Evolutionary conservation across 1,140 invertebrate genomes (phyloP).

Genomic region (Achatina immaculata): DNA sequence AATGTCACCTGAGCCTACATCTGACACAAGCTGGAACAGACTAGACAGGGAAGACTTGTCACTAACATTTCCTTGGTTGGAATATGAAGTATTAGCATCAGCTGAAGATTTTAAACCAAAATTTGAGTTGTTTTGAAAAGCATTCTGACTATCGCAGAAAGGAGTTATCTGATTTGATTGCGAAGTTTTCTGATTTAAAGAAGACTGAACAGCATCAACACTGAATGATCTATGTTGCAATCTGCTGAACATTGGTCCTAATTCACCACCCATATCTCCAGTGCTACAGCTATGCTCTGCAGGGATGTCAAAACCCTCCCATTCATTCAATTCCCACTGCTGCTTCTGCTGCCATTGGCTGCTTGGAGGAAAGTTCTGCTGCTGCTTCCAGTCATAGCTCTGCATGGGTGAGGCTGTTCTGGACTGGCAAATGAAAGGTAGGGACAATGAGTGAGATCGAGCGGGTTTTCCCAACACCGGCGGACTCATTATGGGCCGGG

Average conservation of each 20-base stretch:
- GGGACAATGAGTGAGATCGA: background rate
- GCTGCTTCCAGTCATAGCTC: constrained; percentile 17
- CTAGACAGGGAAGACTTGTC: constrained; percentile 38
- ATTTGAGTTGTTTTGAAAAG: background rate
- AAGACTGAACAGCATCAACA: constrained; percentile 14
- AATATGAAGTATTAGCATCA: background rate
- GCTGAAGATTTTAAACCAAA: background rate
- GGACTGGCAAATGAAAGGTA: background rate
- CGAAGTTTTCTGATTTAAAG: background rate
- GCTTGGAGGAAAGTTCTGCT: background rate
- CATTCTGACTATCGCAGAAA: background rate
- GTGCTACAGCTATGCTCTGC: background rate
- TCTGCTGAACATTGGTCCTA: background rate
- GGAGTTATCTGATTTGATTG: background rate
- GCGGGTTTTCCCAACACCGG: background rate
- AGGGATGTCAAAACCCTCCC: constrained; percentile 1
- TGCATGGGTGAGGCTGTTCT: background rate
- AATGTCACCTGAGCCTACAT: constrained; percentile 27
- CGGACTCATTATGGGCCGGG: background rate
- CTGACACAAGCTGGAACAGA: constrained; percentile 38
- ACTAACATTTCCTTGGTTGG: background rate
- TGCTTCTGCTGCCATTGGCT: constrained; percentile 18
- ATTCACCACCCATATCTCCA: background rate
- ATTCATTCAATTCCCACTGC: constrained; percentile 3
- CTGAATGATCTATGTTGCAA: constrained; percentile 28